Evolutionary conservation across 2,888 invertebrate species (phyloP).

Genomic region (Cheilosia vernalis): DNA sequence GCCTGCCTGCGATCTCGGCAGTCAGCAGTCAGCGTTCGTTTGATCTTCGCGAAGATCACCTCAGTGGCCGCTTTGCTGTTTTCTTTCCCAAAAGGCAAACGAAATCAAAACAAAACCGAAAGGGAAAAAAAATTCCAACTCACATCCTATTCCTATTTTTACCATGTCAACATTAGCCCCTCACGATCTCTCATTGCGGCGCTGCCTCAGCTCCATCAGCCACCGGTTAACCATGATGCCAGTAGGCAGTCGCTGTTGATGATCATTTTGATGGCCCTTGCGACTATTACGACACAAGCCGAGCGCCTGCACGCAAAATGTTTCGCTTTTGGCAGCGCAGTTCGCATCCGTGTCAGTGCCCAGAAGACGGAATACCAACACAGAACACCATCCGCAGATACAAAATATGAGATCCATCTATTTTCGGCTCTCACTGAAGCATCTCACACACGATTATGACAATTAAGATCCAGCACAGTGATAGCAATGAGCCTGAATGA

Average conservation of each 20-base stretch:
- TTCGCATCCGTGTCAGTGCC: slow-evolving; percentile 54
- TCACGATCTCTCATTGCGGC: slow-evolving; percentile 31
- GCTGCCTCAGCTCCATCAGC: slow-evolving; percentile 52
- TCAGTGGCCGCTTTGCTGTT: slow-evolving; percentile 54
- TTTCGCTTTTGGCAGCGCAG: slow-evolving; percentile 65
- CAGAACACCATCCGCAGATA: slow-evolving; percentile 19
- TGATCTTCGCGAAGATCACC: slow-evolving; percentile 70
- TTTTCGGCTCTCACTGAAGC: slow-evolving; percentile 71
- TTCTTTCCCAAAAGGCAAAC: slow-evolving; percentile 61
- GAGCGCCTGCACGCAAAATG: slow-evolving; percentile 66
- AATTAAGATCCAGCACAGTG: slow-evolving; percentile 75
- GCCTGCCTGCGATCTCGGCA: slow-evolving; percentile 20
- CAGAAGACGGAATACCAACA: slow-evolving; percentile 10
- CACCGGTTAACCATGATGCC: slow-evolving; percentile 65
- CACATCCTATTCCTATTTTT: slow-evolving; percentile 73
- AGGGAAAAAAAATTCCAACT: slow-evolving; percentile 28
- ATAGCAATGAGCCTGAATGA: slow-evolving; percentile 74
- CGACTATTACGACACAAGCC: slow-evolving; percentile 61
- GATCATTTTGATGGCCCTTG: slow-evolving; percentile 69
- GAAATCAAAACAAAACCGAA: slow-evolving; percentile 53
- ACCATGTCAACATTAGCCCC: slow-evolving; percentile 68
- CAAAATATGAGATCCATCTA: slow-evolving; percentile 71
- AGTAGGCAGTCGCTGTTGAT: slow-evolving; percentile 64
- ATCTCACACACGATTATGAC: slow-evolving; percentile 74
- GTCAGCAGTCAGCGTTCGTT: slow-evolving; percentile 33